Base-by-base conservation (phyloP, 2,888 invertebrate species). In the Pachycephus smyrnensis region DNA sequence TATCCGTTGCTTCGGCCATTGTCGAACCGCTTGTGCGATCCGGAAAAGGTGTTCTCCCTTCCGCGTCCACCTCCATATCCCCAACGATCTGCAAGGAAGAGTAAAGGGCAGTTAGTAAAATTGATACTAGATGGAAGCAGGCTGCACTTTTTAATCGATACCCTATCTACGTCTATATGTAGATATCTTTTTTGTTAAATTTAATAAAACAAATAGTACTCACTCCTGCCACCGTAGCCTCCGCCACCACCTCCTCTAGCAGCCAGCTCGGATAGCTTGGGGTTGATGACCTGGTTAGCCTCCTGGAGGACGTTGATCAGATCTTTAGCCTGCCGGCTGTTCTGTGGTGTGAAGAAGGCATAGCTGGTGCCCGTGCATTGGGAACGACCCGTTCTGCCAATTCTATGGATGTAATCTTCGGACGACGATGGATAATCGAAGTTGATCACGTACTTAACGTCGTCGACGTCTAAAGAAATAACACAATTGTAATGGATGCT, bases 341-440 rank as follows among this genome's bases (percentile, higher is more conserved):
- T 98, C 85, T 95, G 95, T 73, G 96, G 96, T 74, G 98, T 98
- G 93, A 98, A 98, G 93, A 98, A 98, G 79, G 98, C 98, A 92
- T 98, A 98, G 73, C 98, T 98, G 81, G 98, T 98, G 85, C 97
- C 98, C 86, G 96, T 97, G 86, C 96, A 94, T 91, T 96, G 95
- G 73, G 96, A 96, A 76, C 98, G 94, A 76, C 97, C 98, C 71
- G 98, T 98, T 88, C 98, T 95, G 79, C 98, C 98, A 92, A 98
- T 98, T 82, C 98, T 95, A 92, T 98, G 98, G 88, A 98, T 97
- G 92, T 98, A 98, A 92, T 98, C 98, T 92, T 98, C 98, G 77
- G 97, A 97, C 80, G 97, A 97, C 92, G 97, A 97, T 78, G 98
- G 98, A 92, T 98, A 98, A 93, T 98, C 98, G 93, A 96, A 98